Evolutionary conservation across 2,797 vertebrate genomes (phyloP).

Genomic region (Coranthus polyacanthus): DNA sequence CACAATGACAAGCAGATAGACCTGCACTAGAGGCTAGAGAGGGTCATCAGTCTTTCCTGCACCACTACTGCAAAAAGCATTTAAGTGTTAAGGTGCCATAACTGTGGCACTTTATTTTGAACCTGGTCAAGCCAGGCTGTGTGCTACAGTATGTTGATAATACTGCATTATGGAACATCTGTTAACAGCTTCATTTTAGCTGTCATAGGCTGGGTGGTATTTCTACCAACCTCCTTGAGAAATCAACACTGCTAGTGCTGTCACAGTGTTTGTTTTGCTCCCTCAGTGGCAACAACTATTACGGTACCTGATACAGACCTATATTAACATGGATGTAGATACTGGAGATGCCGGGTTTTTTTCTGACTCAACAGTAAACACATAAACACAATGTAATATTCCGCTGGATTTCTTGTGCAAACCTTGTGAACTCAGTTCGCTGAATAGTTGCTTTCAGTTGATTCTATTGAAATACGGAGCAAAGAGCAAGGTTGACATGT

Average conservation of each 20-base stretch:
- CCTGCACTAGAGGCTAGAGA: neutral
- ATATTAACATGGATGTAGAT: neutral
- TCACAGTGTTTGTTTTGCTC: neutral
- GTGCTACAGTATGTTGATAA: slow-evolving; percentile 12
- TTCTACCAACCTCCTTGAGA: slow-evolving; percentile 19
- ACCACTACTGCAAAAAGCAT: slow-evolving; percentile 38
- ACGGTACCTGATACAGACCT: too few species aligned
- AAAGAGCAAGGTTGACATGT: slow-evolving; percentile 17
- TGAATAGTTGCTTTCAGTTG: slow-evolving; percentile 24
- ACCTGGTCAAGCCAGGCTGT: neutral
- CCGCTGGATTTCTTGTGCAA: slow-evolving; percentile 14
- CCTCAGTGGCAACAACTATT: neutral
- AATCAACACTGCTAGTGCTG: neutral
- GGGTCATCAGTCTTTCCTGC: slow-evolving; percentile 28
- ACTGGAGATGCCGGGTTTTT: slow-evolving; percentile 5
- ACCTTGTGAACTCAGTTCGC: slow-evolving; percentile 6
- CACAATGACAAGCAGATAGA: slow-evolving; percentile 14
- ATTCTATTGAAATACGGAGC: slow-evolving; percentile 11
- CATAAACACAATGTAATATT: slow-evolving; percentile 3
- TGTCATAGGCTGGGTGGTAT: neutral
- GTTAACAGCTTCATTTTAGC: slow-evolving; percentile 6
- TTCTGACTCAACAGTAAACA: neutral
- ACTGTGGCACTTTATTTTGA: slow-evolving; percentile 34
- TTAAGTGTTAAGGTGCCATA: slow-evolving; percentile 25
- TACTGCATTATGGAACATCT: slow-evolving; percentile 23